Percentiles rank a stretch among this genome's conserved stretches.
Conservation (phyloP, 2,113 vertebrate species). For the Sporophila hypoxantha region DNA sequence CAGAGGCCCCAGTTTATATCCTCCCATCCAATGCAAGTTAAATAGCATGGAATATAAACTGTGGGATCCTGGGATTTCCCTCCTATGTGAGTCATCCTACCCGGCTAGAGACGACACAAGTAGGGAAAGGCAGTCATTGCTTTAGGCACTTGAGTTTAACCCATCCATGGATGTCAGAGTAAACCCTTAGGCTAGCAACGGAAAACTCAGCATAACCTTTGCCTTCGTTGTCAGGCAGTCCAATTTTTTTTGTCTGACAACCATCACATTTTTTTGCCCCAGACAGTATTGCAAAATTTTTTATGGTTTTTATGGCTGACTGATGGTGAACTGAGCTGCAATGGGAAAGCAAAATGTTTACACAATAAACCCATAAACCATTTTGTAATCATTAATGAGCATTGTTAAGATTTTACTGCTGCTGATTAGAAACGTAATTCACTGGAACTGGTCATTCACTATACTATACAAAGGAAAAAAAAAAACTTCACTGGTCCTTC, state of each 20-base stretch:
- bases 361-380: background rate
- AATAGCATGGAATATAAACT: background rate
- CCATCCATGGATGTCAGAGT: background rate
- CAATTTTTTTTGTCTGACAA: background rate
- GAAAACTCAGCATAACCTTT: background rate
- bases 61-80: fast-evolving
- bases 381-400: background rate
- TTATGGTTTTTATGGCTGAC: background rate
- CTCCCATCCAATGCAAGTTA: background rate
- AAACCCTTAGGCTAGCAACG: background rate
- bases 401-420: background rate
- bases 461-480: background rate
- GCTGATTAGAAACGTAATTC: background rate
- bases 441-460: background rate
- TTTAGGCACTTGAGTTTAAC: background rate
- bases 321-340: background rate
- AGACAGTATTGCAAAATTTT: background rate
- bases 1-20: background rate
- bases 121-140: background rate
- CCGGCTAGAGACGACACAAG: background rate
- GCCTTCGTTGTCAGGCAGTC: background rate
- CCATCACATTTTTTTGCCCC: background rate
- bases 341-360: conserved; percentile 15
- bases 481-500: background rate
- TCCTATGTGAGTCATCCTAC: background rate